Percentiles rank a stretch among this genome's conserved stretches.
Evolutionary conservation across 1,140 invertebrate genomes (phyloP).

Genomic region (Nasonia vitripennis): DNA sequence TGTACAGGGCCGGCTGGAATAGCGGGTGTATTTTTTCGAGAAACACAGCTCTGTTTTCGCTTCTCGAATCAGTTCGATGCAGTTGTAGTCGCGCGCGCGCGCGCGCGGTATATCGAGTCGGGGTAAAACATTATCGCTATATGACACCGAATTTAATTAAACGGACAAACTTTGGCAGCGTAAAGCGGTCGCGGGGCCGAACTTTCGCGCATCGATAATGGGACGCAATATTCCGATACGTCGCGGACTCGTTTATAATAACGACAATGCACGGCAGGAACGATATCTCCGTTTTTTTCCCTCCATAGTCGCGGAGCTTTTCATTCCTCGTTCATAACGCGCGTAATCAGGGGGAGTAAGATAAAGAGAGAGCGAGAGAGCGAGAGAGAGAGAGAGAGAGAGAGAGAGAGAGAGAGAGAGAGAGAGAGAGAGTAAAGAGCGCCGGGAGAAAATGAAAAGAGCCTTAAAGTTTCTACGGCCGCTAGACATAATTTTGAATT

Average conservation of each 20-base stretch:
- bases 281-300: neutral
- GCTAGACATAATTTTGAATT: slow-evolving; percentile 34
- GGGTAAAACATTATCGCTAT: neutral
- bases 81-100: too few species aligned
- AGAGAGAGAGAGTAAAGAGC: neutral
- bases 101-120: neutral
- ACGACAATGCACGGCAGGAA: neutral
- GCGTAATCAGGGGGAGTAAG: slow-evolving; percentile 4
- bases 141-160: neutral
- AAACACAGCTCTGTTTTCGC: too few species aligned
- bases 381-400: neutral
- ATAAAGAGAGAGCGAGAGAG: neutral
- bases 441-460: slow-evolving; percentile 23
- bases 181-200: too few species aligned
- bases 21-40: too few species aligned
- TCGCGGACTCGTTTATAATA: neutral
- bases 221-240: neutral
- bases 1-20: too few species aligned
- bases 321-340: slow-evolving; percentile 9
- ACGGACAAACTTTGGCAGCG: neutral
- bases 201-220: neutral
- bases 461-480: neutral
- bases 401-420: neutral
- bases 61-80: too few species aligned
- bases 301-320: neutral